Conservation (phyloP, 2,797 vertebrate genomes). For the Clarias pachynema region DNA sequence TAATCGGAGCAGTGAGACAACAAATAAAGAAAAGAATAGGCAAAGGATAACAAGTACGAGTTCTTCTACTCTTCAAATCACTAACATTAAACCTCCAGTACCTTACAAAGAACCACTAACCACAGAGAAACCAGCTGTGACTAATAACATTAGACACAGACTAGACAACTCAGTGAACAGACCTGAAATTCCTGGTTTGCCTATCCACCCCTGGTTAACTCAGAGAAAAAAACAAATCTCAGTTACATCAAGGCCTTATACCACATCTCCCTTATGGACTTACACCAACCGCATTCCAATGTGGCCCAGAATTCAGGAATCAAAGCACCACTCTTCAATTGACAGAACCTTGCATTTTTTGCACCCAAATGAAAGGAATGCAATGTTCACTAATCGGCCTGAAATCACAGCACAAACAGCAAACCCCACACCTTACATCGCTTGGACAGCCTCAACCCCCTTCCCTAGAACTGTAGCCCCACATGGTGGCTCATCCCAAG, state of each 20-base stretch:
- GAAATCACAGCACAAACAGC: slow-evolving; percentile 74
- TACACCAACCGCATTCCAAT: slow-evolving; percentile 40
- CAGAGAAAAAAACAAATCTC: slow-evolving; percentile 58
- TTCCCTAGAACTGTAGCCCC: slow-evolving; percentile 34
- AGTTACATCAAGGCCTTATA: slow-evolving; percentile 51
- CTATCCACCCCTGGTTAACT: slow-evolving; percentile 72
- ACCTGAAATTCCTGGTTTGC: slow-evolving; percentile 59
- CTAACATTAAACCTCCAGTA: slow-evolving; percentile 18
- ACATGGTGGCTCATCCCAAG: slow-evolving; percentile 41
- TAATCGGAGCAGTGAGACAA: slow-evolving; percentile 11
- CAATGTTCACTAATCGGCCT: slow-evolving; percentile 71
- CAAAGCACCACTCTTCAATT: slow-evolving; percentile 56
- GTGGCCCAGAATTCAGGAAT: slow-evolving; percentile 58
- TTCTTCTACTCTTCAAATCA: slow-evolving; percentile 29
- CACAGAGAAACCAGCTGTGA: slow-evolving; percentile 54
- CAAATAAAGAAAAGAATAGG: slow-evolving; percentile 27
- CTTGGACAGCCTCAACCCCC: slow-evolving; percentile 38
- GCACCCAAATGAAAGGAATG: slow-evolving; percentile 59
- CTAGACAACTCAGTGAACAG: slow-evolving; percentile 50
- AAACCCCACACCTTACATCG: slow-evolving; percentile 63
- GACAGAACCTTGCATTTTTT: slow-evolving; percentile 62
- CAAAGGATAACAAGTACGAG: slow-evolving; percentile 29
- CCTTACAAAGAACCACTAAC: slow-evolving; percentile 42
- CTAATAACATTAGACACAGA: slow-evolving; percentile 42
- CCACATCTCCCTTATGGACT: slow-evolving; percentile 34